These are phyloP conservation scores for Ageneiosus marmoratus DNA, from an alignment of 2,113 vertebrate species.

Conservation along the genomic window DNA sequence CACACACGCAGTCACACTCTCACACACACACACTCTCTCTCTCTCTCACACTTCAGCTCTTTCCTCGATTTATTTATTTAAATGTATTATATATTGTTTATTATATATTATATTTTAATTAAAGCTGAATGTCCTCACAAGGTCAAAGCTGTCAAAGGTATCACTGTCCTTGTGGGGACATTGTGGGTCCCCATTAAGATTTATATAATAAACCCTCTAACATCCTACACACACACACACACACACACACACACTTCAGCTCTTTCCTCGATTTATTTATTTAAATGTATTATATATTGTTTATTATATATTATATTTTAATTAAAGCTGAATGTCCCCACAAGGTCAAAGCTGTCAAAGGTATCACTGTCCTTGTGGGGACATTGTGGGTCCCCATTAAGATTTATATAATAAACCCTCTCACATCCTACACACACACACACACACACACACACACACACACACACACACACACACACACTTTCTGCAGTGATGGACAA, in stretches of 20 bases:
- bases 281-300: background rate
- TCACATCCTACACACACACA: background rate
- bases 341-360: background rate
- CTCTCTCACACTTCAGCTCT: too few relatives aligned
- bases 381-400: background rate
- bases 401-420: background rate
- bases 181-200: background rate
- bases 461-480: background rate
- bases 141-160: background rate
- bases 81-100: background rate
- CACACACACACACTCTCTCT: background rate
- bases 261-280: background rate
- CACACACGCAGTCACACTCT: too few relatives aligned
- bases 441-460: background rate
- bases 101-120: background rate
- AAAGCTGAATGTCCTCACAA: background rate
- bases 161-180: background rate
- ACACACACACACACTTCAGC: background rate
- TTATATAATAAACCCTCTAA: background rate
- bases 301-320: background rate
- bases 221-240: background rate
- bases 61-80: too few relatives aligned
- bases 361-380: background rate
- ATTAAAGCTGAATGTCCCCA: background rate
- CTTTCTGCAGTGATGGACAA: conserved; percentile 57